Conservation (phyloP, 2,797 vertebrate genomes). For the Dendrocincla tyrannina region DNA sequence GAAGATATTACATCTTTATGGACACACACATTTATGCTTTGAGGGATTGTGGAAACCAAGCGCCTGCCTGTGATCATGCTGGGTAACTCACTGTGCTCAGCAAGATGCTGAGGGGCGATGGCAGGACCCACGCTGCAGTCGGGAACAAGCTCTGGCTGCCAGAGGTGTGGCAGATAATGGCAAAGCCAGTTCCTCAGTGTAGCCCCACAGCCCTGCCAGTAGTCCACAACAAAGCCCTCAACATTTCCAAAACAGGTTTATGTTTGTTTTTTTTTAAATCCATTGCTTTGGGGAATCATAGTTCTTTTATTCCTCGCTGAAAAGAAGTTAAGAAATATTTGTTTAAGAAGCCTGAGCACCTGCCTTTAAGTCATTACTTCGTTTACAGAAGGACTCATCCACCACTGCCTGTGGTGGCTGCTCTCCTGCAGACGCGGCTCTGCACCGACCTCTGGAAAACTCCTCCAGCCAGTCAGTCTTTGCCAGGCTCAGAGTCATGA, state of each 20-base stretch:
- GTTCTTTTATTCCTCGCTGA: background rate
- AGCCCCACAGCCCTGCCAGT: background rate
- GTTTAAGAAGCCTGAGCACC: background rate
- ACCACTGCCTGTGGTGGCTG: fast-evolving
- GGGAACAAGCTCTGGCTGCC: background rate
- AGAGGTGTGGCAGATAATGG: background rate
- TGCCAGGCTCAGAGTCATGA: fast-evolving
- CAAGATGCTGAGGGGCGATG: background rate
- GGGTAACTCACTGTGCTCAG: background rate
- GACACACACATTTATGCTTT: background rate
- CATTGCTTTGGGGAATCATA: background rate
- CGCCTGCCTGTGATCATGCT: background rate
- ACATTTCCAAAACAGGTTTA: background rate
- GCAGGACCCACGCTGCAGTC: background rate
- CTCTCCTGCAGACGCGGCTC: background rate
- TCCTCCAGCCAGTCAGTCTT: background rate
- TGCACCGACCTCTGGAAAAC: background rate
- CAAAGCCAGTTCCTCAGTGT: background rate
- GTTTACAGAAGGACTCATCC: background rate
- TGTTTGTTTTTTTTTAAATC: background rate
- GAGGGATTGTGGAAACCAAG: background rate
- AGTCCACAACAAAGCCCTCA: background rate
- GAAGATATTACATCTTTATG: background rate
- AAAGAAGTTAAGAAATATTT: conserved; percentile 35
- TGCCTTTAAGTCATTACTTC: background rate